Evolutionary conservation across 2,888 invertebrate genomes (phyloP).

Genomic region (Mimas tiliae): DNA sequence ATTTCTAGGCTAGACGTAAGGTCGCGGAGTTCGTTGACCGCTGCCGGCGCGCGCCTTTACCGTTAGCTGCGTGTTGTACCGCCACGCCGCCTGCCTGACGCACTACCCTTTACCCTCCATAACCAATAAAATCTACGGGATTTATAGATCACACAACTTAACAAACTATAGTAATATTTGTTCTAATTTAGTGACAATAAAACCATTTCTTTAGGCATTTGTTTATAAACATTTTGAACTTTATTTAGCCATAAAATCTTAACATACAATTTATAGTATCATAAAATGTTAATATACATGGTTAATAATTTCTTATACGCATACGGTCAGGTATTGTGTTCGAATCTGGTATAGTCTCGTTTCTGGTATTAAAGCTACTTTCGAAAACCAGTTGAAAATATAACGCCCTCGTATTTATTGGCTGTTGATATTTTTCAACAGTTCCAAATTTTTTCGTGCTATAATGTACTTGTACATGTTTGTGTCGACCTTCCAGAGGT

Average conservation of each 20-base stretch:
- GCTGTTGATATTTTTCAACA: slow-evolving; percentile 2
- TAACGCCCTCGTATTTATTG: slow-evolving; percentile 22
- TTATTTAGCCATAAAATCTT: not conserved
- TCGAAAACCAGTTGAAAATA: slow-evolving; percentile 25
- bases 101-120: slow-evolving; percentile 54
- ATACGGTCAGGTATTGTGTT: not conserved
- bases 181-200: not conserved
- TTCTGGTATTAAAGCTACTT: slow-evolving; percentile 23
- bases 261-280: not conserved
- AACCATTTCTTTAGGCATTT: not conserved
- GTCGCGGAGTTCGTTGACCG: slow-evolving; percentile 77
- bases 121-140: slow-evolving; percentile 24
- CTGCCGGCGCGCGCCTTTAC: slow-evolving; percentile 64
- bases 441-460: slow-evolving; percentile 14
- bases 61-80: slow-evolving; percentile 65
- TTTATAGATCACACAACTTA: no score
- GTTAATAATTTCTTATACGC: not conserved
- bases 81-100: slow-evolving; percentile 52
- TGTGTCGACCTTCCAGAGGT: slow-evolving; percentile 46
- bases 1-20: slow-evolving; percentile 73
- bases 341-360: not conserved
- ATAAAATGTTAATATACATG: not conserved
- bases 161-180: not conserved
- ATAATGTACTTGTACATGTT: slow-evolving; percentile 39
- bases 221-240: not conserved